Base-by-base conservation (phyloP, 2,888 invertebrate genomes). In the Rugalucina vietnamica region DNA sequence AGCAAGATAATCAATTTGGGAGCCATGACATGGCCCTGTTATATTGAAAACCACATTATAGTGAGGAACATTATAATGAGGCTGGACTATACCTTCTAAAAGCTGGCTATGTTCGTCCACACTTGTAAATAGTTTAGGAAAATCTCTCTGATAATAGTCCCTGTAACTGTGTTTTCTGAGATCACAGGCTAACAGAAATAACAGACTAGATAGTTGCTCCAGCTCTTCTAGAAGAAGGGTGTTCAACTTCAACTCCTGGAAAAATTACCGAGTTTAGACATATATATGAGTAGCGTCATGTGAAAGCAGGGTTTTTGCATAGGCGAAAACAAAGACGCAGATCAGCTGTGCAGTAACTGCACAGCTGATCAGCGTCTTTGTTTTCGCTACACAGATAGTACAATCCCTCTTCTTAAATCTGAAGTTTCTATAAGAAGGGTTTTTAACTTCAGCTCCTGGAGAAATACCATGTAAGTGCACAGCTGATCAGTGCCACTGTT, bases 131-230 rank as follows among this genome's bases (percentile, higher is more conserved):
- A 96, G 95, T 1, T 95, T 94, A 0, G 98, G 98, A 92, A 97
- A 98, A 95, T 98, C 98, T 87, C 97, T 95, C 96, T 97, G 97
- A 94, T 99, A 99, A 94, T 98, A 97, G 89, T 97, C 96, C 0
- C 96, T 96, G 91, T 97, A 98, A 36, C 96, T 95, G 0, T 96
- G 95, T 79, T 97, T 95, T 79, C 96, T 96, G 91, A 98, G 96
- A 95, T 98, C 98, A 60, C 96, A 94, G 85, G 83, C 90, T 60
- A 98, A 93, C 93, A 97, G 97, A 92, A 97, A 96, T 49, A 98
- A 95, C 81, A 98, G 96, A 87, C 95, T 93, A 0, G 97, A 97
- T 57, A 98, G 93, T 0, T 96, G 96, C 77, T 96, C 96, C 84
- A 98, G 94, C 89, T 97, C 96, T 79, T 96, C 96, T 71, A 96